Conservation (phyloP, 1,140 invertebrate species). For the Polyergus mexicanus region DNA sequence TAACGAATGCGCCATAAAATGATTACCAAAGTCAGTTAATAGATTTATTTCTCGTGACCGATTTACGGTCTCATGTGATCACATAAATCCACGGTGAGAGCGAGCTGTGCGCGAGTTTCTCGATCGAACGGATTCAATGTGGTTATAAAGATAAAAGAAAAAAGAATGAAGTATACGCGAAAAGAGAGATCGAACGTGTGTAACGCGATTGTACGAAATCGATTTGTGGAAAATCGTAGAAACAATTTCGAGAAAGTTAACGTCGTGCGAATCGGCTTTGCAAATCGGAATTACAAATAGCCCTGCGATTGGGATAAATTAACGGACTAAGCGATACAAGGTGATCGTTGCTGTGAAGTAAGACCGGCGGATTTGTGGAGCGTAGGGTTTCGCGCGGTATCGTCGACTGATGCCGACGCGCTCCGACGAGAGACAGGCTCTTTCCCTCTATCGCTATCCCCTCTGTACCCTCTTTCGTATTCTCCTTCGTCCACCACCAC, state of each 20-base stretch:
- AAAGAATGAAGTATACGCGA: neutral
- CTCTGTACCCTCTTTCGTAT: conserved; percentile 52
- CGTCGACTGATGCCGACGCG: conserved; percentile 74
- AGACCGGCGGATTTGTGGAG: conserved; percentile 55
- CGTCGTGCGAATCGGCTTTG: neutral
- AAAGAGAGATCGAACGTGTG: neutral
- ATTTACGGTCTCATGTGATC: conserved; percentile 31
- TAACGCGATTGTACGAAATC: neutral
- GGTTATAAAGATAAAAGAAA: neutral
- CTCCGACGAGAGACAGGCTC: conserved; percentile 57
- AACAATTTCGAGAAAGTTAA: neutral
- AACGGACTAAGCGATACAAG: conserved; percentile 1
- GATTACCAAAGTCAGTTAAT: conserved; percentile 46
- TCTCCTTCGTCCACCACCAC: conserved; percentile 34
- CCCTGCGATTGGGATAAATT: neutral
- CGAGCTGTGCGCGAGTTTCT: conserved; percentile 9
- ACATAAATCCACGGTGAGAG: conserved; percentile 45
- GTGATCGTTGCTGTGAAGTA: neutral
- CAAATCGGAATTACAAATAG: neutral
- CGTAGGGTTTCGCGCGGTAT: conserved; percentile 71
- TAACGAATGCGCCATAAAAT: conserved; percentile 33
- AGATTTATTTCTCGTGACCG: conserved; percentile 32
- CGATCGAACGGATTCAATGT: neutral
- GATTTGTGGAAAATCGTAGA: neutral
- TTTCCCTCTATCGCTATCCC: conserved; percentile 49